Evolutionary conservation across 2,113 vertebrate species (phyloP), one percentile per base, ranked within the genome.

Genomic region (Xiphophorus couchianus): DNA sequence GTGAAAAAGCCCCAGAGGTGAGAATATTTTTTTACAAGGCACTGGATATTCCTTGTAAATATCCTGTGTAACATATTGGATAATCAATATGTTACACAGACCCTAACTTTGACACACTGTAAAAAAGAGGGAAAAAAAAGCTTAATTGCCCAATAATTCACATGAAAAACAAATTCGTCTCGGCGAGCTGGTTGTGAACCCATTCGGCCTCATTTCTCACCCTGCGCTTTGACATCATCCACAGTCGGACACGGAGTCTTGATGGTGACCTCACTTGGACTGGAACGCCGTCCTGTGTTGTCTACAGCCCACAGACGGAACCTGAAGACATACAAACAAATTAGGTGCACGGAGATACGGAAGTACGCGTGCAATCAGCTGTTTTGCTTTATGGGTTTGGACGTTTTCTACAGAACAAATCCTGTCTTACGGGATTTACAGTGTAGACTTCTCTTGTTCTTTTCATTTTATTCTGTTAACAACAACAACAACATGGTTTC

Each of bases 181-280:
- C 15, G 15, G 25, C 7, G 35, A 14, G 35, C 10, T 37, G 68
- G 31, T 15, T 12, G 28, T 51, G 17, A 30, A 17, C n/a, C n/a
- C 8, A 17, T 17, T 22, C 17, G 2, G 15, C 25, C 15, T 63
- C 67, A 61, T 66, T 70, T 51, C 88, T 94, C 90, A 99, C 98
- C 98, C 97, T 99, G 97, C 63, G 98, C 97, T 91, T 99, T 99
- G 84, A 98, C 96, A 33, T 99, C 98, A 72, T 99, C 98, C 78
- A 99, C 97, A 66, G 97, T 96, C 0, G 97, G 97, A 86, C 98
- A 99, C 0, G 98, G 98, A 0, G 96, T 98, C 92, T 99, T 98
- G 80, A 99, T 97, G 0, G 94, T 98, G 89, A 99, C 96, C 28
- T 98, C 97, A 29, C 96, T 98, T 8, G 97, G 96, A 79, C 94